phyloP scores from a whole-genome alignment of 2,888 invertebrate genomes.

The Pterostichus niger region DNA sequence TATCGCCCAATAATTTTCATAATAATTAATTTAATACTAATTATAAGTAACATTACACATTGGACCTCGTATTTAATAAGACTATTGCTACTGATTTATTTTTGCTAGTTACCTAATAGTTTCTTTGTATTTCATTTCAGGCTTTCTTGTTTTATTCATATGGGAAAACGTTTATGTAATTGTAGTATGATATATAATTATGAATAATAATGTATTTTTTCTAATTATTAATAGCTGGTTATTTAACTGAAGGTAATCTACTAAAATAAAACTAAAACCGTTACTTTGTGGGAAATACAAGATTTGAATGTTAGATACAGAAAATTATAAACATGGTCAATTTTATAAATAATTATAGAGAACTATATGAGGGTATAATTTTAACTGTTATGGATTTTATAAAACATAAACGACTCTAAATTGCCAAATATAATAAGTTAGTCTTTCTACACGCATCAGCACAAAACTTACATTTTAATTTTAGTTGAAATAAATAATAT shows the following conservation, averaged over 20 bases:
- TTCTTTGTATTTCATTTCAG: background rate
- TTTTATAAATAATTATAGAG: conserved; percentile 7
- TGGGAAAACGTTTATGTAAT: background rate
- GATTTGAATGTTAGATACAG: conserved; percentile 7
- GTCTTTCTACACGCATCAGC: too few species aligned
- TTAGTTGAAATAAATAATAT: too few species aligned
- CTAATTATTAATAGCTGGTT: background rate
- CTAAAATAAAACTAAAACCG: background rate
- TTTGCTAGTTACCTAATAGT: too few species aligned
- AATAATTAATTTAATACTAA: too few species aligned
- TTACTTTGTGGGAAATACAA: conserved; percentile 5
- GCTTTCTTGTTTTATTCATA: background rate
- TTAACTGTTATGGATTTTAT: background rate
- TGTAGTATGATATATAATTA: background rate
- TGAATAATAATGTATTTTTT: background rate
- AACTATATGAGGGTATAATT: conserved; percentile 3
- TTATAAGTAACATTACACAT: too few species aligned
- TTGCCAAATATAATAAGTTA: too few species aligned
- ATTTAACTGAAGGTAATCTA: background rate
- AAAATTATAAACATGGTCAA: background rate
- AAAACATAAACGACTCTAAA: background rate
- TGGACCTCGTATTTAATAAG: too few species aligned
- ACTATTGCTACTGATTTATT: too few species aligned
- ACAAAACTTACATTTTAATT: too few species aligned
- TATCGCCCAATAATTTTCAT: too few species aligned